These are phyloP conservation scores for Dioctria linearis DNA, from an alignment of 2,888 invertebrate species.

Conservation along the genomic window DNA sequence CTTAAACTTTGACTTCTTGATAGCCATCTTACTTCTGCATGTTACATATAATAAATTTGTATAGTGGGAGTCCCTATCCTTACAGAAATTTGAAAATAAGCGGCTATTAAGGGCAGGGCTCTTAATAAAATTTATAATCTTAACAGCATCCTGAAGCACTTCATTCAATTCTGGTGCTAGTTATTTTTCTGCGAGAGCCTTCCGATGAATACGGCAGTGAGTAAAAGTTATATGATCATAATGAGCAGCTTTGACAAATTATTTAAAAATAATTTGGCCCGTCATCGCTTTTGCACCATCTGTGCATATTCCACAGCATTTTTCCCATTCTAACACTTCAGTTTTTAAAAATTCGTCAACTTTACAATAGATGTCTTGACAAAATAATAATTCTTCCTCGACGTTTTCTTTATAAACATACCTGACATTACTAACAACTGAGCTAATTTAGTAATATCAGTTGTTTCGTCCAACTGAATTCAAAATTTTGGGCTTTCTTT, in stretches of 20 bases:
- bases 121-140: conserved; percentile 62
- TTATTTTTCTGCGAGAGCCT: conserved; percentile 62
- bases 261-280: conserved; percentile 44
- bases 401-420: conserved; percentile 18
- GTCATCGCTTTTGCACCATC: conserved; percentile 48
- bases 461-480: too few relatives aligned
- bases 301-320: conserved; percentile 46
- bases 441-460: conserved; percentile 19
- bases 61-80: conserved; percentile 60
- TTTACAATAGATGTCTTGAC: conserved; percentile 47
- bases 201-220: conserved; percentile 61
- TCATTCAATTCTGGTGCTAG: conserved; percentile 61
- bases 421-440: conserved; percentile 27
- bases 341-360: conserved; percentile 47
- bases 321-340: conserved; percentile 46
- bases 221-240: conserved; percentile 56
- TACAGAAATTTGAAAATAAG: conserved; percentile 60
- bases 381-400: conserved; percentile 37
- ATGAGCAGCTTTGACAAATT: conserved; percentile 37
- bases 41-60: conserved; percentile 60
- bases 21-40: conserved; percentile 61
- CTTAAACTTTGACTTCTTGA: conserved; percentile 60
- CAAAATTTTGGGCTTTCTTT: too few relatives aligned
- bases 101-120: conserved; percentile 61
- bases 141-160: conserved; percentile 61